Evolutionary conservation across 2,888 invertebrate species (phyloP).

Genomic region (Cantharis nigra): DNA sequence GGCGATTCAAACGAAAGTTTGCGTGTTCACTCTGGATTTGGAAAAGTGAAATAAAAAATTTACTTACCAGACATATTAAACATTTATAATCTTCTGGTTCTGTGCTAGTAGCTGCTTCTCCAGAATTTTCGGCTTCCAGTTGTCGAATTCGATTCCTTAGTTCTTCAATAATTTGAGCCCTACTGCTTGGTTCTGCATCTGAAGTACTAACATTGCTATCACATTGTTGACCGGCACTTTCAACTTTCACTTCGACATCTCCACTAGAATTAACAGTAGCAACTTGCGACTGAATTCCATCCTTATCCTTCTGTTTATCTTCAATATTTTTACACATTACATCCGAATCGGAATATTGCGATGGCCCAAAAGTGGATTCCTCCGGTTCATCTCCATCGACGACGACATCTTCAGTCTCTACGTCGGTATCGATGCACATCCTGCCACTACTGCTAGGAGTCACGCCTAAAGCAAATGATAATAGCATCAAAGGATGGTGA

Average conservation of each 20-base stretch:
- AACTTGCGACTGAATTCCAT: slow-evolving; percentile 38
- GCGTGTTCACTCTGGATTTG: not conserved
- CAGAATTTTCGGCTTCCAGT: slow-evolving; percentile 58
- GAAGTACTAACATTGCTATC: slow-evolving; percentile 58
- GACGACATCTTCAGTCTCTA: slow-evolving; percentile 53
- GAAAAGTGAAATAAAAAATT: not conserved
- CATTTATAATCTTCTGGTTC: slow-evolving; percentile 67
- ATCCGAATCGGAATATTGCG: slow-evolving; percentile 53
- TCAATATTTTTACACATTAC: slow-evolving; percentile 43
- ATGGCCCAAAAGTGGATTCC: slow-evolving; percentile 51
- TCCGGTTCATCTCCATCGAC: slow-evolving; percentile 56
- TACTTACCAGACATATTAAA: slow-evolving; percentile 74
- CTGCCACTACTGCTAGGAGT: slow-evolving; percentile 49
- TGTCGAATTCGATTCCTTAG: slow-evolving; percentile 62
- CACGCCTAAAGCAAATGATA: slow-evolving; percentile 1
- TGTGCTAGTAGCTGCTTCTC: slow-evolving; percentile 45
- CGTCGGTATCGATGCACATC: slow-evolving; percentile 46
- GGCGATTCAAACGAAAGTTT: not conserved
- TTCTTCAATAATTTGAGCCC: slow-evolving; percentile 61
- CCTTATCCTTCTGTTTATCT: slow-evolving; percentile 41
- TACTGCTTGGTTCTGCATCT: slow-evolving; percentile 55
- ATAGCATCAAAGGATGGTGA: not conserved
- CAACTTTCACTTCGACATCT: slow-evolving; percentile 53
- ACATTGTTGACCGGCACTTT: slow-evolving; percentile 50
- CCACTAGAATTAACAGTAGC: slow-evolving; percentile 56